A percentile compares a stretch with the other conserved stretches of the same genome.
Evolutionary conservation across 2,113 vertebrate genomes (phyloP).

Genomic region (Eptesicus fuscus): DNA sequence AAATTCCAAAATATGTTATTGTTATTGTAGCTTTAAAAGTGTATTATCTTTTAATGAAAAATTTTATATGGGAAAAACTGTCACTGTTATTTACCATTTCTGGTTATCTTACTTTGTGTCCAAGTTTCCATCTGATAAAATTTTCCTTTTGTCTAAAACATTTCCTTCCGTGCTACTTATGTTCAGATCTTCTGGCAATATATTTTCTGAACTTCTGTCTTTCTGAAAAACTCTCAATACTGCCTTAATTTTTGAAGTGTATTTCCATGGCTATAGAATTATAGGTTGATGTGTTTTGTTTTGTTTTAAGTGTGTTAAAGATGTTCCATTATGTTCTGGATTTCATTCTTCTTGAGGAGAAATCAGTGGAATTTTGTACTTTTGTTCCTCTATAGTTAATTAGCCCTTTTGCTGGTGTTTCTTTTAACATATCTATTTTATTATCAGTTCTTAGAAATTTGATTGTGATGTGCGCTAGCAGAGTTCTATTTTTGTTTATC

Average conservation of each 20-base stretch:
- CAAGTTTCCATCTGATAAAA: neutral
- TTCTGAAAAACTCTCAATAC: neutral
- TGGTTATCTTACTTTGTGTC: neutral
- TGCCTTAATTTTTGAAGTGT: neutral
- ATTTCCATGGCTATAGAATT: neutral
- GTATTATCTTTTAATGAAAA: neutral
- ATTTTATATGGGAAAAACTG: neutral
- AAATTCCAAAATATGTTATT: neutral
- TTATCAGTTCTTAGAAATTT: neutral
- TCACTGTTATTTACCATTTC: neutral
- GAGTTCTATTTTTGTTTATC: neutral
- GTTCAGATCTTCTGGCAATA: neutral
- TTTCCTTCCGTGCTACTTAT: neutral
- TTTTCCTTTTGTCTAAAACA: neutral
- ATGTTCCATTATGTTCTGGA: neutral
- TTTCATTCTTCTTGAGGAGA: neutral
- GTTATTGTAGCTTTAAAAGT: neutral
- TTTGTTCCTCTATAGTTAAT: neutral
- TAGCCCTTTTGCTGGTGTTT: neutral
- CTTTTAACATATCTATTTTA: neutral
- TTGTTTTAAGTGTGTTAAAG: neutral
- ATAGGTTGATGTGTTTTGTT: neutral
- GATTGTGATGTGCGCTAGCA: neutral
- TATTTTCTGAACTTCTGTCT: neutral
- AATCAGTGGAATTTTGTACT: neutral